Evolutionary conservation across 2,888 invertebrate species (phyloP).

Genomic region (Lycophotia porphyrea): DNA sequence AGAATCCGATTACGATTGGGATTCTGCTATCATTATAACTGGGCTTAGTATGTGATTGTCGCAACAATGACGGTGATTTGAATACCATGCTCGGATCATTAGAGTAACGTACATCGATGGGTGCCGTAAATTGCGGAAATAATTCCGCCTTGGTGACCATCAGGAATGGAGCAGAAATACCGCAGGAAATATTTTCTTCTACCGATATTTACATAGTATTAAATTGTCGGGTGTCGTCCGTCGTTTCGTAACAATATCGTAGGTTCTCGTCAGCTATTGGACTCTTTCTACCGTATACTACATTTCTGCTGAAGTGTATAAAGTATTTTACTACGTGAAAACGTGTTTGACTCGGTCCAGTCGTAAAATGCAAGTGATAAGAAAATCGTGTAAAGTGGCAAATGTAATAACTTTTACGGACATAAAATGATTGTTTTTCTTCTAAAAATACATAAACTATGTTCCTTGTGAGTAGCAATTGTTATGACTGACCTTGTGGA

Average conservation of each 20-base stretch:
- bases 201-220: slow-evolving; percentile 61
- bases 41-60: slow-evolving; percentile 27
- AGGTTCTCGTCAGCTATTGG: slow-evolving; percentile 30
- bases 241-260: slow-evolving; percentile 41
- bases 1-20: slow-evolving; percentile 23
- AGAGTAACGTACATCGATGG: slow-evolving; percentile 31
- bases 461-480: slow-evolving; percentile 22
- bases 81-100: slow-evolving; percentile 51
- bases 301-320: slow-evolving; percentile 26
- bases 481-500: slow-evolving; percentile 41
- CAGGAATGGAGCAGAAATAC: slow-evolving; percentile 48
- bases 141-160: slow-evolving; percentile 49
- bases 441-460: slow-evolving; percentile 11
- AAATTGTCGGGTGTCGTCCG: slow-evolving; percentile 30
- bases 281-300: slow-evolving; percentile 34
- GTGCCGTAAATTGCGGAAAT: slow-evolving; percentile 57
- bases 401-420: slow-evolving; percentile 40
- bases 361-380: slow-evolving; percentile 56
- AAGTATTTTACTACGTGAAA: slow-evolving; percentile 49
- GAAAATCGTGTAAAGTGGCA: slow-evolving; percentile 39
- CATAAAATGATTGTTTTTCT: slow-evolving; percentile 29
- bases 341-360: slow-evolving; percentile 41
- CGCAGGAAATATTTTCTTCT: slow-evolving; percentile 46
- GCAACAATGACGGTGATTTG: slow-evolving; percentile 54
- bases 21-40: slow-evolving; percentile 52